A percentile compares a stretch with the other conserved stretches of the same genome.
Evolutionary conservation across 2,888 invertebrate species (phyloP).

Genomic region (Amaurobius ferox): DNA sequence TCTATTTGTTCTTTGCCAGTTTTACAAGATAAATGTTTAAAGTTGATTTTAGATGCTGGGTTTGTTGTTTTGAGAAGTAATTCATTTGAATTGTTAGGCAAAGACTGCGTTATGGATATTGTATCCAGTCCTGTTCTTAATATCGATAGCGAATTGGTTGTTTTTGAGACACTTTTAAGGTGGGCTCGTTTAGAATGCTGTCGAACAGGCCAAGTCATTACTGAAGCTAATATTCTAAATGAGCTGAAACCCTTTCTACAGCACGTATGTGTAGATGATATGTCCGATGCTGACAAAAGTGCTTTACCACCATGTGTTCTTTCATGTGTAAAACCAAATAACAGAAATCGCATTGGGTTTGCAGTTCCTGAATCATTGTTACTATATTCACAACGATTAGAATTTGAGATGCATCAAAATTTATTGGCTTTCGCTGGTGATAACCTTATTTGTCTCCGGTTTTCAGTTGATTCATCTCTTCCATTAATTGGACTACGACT

Average conservation of each 20-base stretch:
- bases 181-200: constrained; percentile 62
- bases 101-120: constrained; percentile 57
- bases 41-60: constrained; percentile 59
- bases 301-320: constrained; percentile 50
- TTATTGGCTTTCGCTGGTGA: constrained; percentile 42
- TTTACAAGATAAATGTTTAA: constrained; percentile 56
- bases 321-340: constrained; percentile 58
- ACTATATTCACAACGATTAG: constrained; percentile 24
- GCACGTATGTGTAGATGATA: constrained; percentile 62
- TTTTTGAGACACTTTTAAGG: constrained; percentile 50
- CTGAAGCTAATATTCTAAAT: constrained; percentile 46
- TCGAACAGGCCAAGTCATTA: constrained; percentile 27
- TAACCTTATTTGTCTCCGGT: constrained; percentile 32
- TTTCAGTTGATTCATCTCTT: constrained; percentile 45
- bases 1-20: constrained; percentile 34
- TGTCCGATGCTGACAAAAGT: constrained; percentile 68
- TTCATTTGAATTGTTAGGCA: constrained; percentile 48
- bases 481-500: constrained; percentile 50
- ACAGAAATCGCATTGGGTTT: constrained; percentile 49
- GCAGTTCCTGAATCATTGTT: constrained; percentile 50
- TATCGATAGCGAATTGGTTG: constrained; percentile 52
- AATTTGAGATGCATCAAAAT: constrained; percentile 22
- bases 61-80: constrained; percentile 56
- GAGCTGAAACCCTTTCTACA: constrained; percentile 56
- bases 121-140: constrained; percentile 46